These are phyloP conservation scores for Microcebus ravelobensis DNA, from an alignment of 2,113 vertebrate genomes.

Conservation along the genomic window DNA sequence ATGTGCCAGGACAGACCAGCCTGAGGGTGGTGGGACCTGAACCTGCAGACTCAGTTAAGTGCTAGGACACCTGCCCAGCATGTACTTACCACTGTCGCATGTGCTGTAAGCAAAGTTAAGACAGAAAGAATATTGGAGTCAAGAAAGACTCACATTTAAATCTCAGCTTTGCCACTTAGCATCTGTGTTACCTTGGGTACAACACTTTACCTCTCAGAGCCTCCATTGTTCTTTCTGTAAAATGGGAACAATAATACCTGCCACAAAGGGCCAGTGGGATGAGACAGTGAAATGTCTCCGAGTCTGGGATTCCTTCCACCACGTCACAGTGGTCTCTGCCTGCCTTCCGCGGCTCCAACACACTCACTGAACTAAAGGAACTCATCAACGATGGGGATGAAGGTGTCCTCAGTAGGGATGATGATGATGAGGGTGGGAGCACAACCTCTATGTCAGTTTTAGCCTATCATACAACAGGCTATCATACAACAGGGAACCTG, in stretches of 20 bases:
- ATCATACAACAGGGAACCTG: not conserved
- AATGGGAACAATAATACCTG: not conserved
- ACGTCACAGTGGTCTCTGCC: not conserved
- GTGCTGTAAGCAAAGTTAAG: not conserved
- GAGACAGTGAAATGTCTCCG: not conserved
- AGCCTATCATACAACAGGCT: not conserved
- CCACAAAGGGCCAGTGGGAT: not conserved
- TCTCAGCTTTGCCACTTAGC: not conserved
- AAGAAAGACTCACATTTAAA: not conserved
- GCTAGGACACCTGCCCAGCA: not conserved
- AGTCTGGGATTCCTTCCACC: not conserved
- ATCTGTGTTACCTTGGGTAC: not conserved
- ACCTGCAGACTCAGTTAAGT: not conserved
- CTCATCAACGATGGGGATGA: not conserved
- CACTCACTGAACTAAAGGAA: not conserved
- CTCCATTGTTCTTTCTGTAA: not conserved
- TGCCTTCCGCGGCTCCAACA: not conserved
- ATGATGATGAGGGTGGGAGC: not conserved
- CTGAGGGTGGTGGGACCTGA: not conserved
- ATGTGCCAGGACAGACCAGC: not conserved
- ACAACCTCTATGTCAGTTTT: not conserved
- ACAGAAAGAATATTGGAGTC: not conserved
- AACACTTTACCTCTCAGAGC: not conserved
- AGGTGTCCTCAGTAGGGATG: not conserved
- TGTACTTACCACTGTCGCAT: not conserved